Base-by-base conservation (phyloP, 2,113 vertebrate species). In the Crypturellus undulatus region DNA sequence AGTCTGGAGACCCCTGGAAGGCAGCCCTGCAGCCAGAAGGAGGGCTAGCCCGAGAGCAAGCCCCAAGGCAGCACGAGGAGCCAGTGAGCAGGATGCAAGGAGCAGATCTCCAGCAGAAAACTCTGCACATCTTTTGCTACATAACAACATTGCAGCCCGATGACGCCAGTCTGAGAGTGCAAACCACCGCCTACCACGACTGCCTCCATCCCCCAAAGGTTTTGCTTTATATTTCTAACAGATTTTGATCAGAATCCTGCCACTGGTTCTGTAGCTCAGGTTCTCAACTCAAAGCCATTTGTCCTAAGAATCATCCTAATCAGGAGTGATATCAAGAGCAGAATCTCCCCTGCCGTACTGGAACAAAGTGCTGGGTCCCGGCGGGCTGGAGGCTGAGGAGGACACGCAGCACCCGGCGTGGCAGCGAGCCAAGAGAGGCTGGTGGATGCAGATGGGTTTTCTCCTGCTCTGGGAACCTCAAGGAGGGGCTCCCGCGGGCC, bases 1-100 rank as follows among this genome's bases (percentile, higher is more conserved):
- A 0, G 17, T 18, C 22, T 0, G 0, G 12, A 36, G 0, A 8
- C 18, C 63, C 47, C 47, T 36, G 1, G 0, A 17, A 54, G 28
- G 34, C 12, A 47, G 25, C 6, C 8, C 59, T 24, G 47, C 70
- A 60, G 85, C 64, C 19, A 24, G 28, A 0, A 32, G 11, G 56
- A 82, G n/a, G 28, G 15, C 2, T 6, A 10, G 16, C 12, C 72
- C 1, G 1, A 2, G 9, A 14, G 7, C 72, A 51, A 58, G 64
- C 63, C 51, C 92, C 12, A 24, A 9, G n/a, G 32, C 70, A 40
- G 34, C 8, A 9, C 0, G 1, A 51, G n/a, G 32, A 28, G 0
- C 15, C 30, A 32, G 24, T 4, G 73, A 89, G 45, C 10, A 36
- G 58, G 25, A 34, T 0, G 2, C 0, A 26, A 45, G 49, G 38